Base-by-base conservation (phyloP, 2,797 vertebrate genomes). In the Vipera latastei region DNA sequence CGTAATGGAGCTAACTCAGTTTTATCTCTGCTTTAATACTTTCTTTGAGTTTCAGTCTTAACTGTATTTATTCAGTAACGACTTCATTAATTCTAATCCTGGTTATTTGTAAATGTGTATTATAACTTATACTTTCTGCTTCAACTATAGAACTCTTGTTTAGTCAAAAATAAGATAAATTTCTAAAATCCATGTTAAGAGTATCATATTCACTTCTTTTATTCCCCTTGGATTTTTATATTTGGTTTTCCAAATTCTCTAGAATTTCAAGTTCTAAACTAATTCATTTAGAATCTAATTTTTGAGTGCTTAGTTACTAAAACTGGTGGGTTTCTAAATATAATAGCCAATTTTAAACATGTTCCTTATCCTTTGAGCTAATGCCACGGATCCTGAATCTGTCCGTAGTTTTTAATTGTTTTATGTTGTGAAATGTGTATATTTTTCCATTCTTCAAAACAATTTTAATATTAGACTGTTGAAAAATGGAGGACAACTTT, bases 331-430 rank as follows among this genome's bases (percentile, higher is more conserved):
- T 91, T 59, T 95, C 63, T 93, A 96, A 51, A 4, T 95, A 92
- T 60, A 87, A 20, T 93, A 94, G 90, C 88, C 92, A 92, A 44
- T 92, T 96, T 93, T 94, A 94, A 89, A 92, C 91, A 69, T 95
- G n/a, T 60, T 92, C 63, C 89, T 90, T 78, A 59, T 91, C 3
- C 0, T 90, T 57, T 44, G 11, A 89, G 93, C 57, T 87, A 92
- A 8, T 4, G 89, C 69, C 44, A 48, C 8, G 32, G 95, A 90
- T 88, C 89, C 57, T 94, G 85, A 95, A 85, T 91, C 93, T 88
- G 93, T 89, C 93, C 87, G 63, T 94, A 59, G 59, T 89, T 59
- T 92, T 92, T 69, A 9, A 69, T 96, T 96, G 61, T 93, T 85
- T 90, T 92, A 51, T 91, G 88, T 88, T 90, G 88, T 91, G 93